Evolutionary conservation across 2,888 invertebrate genomes (phyloP).

Genomic region (Nysson spinosus): DNA sequence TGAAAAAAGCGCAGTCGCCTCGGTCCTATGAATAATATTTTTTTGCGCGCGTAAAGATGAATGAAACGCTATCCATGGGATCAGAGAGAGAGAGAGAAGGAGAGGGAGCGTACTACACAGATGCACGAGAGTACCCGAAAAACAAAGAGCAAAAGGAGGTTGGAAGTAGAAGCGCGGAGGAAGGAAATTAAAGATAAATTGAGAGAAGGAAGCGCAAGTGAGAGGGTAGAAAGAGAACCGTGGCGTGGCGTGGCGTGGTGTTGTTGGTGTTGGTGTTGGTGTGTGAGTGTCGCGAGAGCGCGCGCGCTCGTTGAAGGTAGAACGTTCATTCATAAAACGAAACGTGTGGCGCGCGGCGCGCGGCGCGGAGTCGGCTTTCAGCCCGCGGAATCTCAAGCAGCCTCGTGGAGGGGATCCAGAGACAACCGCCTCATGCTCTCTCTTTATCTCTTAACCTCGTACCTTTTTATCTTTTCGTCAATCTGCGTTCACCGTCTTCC

Average conservation of each 20-base stretch:
- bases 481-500: background rate
- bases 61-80: too few relatives aligned
- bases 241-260: slow-evolving; percentile 7
- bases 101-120: background rate
- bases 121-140: too few relatives aligned
- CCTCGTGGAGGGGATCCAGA: slow-evolving; percentile 41
- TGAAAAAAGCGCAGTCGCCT: too few relatives aligned
- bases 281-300: slow-evolving; percentile 51
- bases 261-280: slow-evolving; percentile 52
- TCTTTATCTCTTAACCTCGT: slow-evolving; percentile 6
- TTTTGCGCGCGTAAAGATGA: too few relatives aligned
- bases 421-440: slow-evolving; percentile 34
- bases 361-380: slow-evolving; percentile 26
- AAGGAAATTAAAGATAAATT: background rate
- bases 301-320: slow-evolving; percentile 57
- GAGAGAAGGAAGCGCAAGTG: background rate
- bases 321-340: slow-evolving; percentile 79
- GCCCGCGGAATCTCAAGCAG: too few relatives aligned
- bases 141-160: background rate
- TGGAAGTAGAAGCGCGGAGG: background rate
- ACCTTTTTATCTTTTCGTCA: background rate
- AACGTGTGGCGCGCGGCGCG: slow-evolving; percentile 62
- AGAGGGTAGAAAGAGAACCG: background rate
- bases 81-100: background rate
- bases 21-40: too few relatives aligned